phyloP scores from a whole-genome alignment of 2,113 vertebrate genomes.

The Colinus virginianus region DNA sequence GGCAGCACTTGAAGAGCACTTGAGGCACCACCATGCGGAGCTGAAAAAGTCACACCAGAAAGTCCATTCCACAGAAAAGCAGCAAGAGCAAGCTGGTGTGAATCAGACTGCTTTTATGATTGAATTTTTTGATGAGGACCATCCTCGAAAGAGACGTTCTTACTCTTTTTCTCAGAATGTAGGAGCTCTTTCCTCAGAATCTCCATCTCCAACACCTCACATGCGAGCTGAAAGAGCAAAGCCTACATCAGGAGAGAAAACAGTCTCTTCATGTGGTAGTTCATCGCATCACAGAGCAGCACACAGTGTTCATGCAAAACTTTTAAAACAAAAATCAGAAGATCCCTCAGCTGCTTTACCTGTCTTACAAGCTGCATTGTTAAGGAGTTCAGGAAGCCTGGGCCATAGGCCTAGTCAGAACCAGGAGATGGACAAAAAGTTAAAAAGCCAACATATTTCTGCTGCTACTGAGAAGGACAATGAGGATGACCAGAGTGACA shows the following conservation, averaged over 20 bases:
- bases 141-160: conserved; percentile 90
- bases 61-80: conserved; percentile 77
- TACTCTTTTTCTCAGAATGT: conserved; percentile 93
- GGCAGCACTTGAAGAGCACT: conserved; percentile 88
- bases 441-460: conserved; percentile 73
- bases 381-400: conserved; percentile 90
- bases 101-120: conserved; percentile 93
- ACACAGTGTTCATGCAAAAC: conserved; percentile 83
- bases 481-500: conserved; percentile 94
- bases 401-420: conserved; percentile 87
- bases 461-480: conserved; percentile 81
- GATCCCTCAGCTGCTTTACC: conserved; percentile 82
- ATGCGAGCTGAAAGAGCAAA: conserved; percentile 82
- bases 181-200: conserved; percentile 82
- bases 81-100: conserved; percentile 72
- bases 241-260: conserved; percentile 79
- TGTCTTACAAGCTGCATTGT: conserved; percentile 79
- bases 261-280: conserved; percentile 78
- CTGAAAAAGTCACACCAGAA: conserved; percentile 77
- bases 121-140: conserved; percentile 93
- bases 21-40: conserved; percentile 84
- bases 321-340: conserved; percentile 93
- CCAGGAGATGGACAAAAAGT: conserved; percentile 81
- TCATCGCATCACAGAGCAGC: conserved; percentile 77
- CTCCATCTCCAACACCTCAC: conserved; percentile 84